Base-by-base conservation (phyloP, 2,797 vertebrate species). In the Apogon hyalosoma region DNA sequence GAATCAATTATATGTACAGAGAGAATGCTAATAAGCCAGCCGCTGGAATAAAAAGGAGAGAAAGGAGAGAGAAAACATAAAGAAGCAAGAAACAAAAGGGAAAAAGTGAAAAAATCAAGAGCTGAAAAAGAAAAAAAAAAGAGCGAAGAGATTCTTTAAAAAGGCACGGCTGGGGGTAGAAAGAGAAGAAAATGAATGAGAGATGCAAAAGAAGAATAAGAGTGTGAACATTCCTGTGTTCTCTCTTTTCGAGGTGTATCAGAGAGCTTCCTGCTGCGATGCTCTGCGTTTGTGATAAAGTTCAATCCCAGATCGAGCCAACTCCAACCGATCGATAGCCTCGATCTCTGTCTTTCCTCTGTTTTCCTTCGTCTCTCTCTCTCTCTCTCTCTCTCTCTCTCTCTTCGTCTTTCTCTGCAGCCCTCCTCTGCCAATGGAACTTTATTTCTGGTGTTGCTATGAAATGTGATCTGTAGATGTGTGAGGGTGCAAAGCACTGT, bases 1-100 rank as follows among this genome's bases (percentile, higher is more conserved):
- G 88, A 92, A 90, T 91, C 91, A 90, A 90, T 91, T 90, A 91
- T 75, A 84, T 65, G 81, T 87, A 87, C 84, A 83, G 79, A 87
- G 88, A 84, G 88, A 91, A 90, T 92, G 85, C 85, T 91, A 88
- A 91, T 89, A 76, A 88, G 83, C 56, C 83, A 79, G 73, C 73
- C 62, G 73, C 79, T 71, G 80, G 71, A 82, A 80, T 56, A 78
- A 65, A 78, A 74, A 21, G 41, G 50, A 16, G 28, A 40, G 43
- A 62, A 55, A 65, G 14, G 42, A 7, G 60, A 50, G 54, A 67
- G 67, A 68, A 60, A 59, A 57, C 43, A 69, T 63, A 63, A 67
- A 78, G 73, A 65, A 79, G 73, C 61, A 57, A 70, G 73, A 80
- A 82, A 81, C 67, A 84, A 86, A 24, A 82, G 56, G 75, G 62